Base-by-base conservation (phyloP, 1,140 invertebrate genomes). In the Trypoxylus dichotomus region DNA sequence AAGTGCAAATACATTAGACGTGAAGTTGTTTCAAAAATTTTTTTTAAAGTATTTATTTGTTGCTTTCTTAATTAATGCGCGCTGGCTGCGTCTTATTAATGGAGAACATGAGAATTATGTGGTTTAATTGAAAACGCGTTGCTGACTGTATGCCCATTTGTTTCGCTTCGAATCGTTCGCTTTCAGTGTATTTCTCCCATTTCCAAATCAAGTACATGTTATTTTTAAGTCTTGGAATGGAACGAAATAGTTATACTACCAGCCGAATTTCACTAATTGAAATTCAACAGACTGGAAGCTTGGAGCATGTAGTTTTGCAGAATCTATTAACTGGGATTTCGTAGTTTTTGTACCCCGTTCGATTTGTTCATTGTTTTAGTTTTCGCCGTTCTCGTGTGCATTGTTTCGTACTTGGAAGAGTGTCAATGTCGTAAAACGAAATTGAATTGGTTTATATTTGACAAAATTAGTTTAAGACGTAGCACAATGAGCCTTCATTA, bases 201-300 rank as follows among this genome's bases (percentile, higher is more conserved):
- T 63, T 63, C 6, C 60, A 27, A 24, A 63, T 63, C 60, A 63
- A 63, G 60, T 47, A 8, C n/a, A 47, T 47, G 25, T 63, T 63
- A 63, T 63, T 27, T 63, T 63, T 63, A 63, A 63, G 21, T 6
- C 19, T 63, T 27, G 13, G 19, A 27, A 24, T 19, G 19, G 21
- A 63, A 19, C 21, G n/a, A 24, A 63, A 27, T 63, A 63, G 60
- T 24, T 19, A 21, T 25, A 63, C 60, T 27, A 27, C 7, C 3
- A 63, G 21, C 19, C n/a, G 43, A 21, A 19, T 63, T 63, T 63
- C 24, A 24, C 60, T 63, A 63, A 63, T 63, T 63, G 60, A 63
- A 63, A 63, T 24, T 63, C 25, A 63, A 63, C 60, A 63, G 21
- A 58, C 47, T 58, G 47, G 47, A 63, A 63, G 60, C 19, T 63